Conservation (phyloP, 1,140 invertebrate genomes). For the Steinernema khuongi region DNA sequence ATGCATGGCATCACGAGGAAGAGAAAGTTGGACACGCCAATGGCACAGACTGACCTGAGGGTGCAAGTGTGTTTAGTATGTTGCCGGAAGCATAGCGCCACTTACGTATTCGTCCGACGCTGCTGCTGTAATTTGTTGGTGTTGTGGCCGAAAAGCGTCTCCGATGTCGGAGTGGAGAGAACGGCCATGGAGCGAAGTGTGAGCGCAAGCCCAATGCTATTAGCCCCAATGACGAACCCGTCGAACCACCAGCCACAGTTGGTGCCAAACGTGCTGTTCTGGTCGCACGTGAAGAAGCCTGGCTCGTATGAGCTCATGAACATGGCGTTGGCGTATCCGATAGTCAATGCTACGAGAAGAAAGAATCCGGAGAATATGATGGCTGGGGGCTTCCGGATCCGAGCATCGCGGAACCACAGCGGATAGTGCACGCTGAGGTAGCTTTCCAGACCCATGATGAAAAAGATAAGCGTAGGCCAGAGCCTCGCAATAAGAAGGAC, state of each 20-base stretch:
- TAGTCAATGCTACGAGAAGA: background rate
- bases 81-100: background rate
- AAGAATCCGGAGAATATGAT: slow-evolving; percentile 5
- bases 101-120: background rate
- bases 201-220: background rate
- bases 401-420: background rate
- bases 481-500: background rate
- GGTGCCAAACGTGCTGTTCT: background rate
- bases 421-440: slow-evolving; percentile 2
- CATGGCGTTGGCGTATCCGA: slow-evolving; percentile 6
- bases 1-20: background rate
- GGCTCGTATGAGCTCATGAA: background rate
- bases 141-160: background rate
- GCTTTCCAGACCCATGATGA: slow-evolving; percentile 5
- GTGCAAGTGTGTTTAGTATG: background rate
- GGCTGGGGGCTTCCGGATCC: background rate
- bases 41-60: background rate
- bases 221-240: background rate
- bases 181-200: background rate
- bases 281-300: background rate
- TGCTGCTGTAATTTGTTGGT: background rate
- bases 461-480: background rate
- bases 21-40: background rate
- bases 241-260: slow-evolving; percentile 14
- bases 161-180: background rate